Conservation (phyloP, 2,797 vertebrate genomes). For the Mustela erminea region DNA sequence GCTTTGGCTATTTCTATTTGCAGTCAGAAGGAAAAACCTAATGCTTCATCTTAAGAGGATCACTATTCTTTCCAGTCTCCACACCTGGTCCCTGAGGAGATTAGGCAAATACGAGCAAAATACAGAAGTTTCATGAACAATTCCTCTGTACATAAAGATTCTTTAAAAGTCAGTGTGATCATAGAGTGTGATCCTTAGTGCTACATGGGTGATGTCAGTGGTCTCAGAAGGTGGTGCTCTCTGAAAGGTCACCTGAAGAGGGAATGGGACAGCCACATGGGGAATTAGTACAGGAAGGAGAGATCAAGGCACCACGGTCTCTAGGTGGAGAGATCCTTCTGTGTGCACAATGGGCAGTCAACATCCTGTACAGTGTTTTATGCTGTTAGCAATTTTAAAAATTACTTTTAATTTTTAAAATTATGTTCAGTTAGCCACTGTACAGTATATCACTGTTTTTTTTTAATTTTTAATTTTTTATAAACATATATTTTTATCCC, state of each 20-base stretch:
- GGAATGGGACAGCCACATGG: neutral
- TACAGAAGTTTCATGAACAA: neutral
- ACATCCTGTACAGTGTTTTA: neutral
- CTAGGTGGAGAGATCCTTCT: neutral
- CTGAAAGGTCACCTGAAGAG: neutral
- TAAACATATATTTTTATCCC: no score
- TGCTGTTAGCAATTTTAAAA: neutral
- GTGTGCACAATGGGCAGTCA: neutral
- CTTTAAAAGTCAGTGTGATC: neutral
- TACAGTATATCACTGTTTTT: no score
- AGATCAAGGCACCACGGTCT: neutral
- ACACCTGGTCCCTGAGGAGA: neutral
- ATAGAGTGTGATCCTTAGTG: neutral
- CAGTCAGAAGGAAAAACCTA: neutral
- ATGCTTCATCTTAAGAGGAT: neutral
- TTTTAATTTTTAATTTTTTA: no score
- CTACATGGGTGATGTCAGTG: rapidly evolving
- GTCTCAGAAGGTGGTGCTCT: neutral
- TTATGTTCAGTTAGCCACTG: no score
- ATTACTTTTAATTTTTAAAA: neutral
- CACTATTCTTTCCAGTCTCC: neutral
- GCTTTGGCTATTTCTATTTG: neutral
- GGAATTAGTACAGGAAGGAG: neutral
- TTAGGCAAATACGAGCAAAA: neutral
- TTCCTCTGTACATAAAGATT: neutral